Conservation (phyloP, 2,888 invertebrate genomes). For the Tanytarsus gracilentus region DNA sequence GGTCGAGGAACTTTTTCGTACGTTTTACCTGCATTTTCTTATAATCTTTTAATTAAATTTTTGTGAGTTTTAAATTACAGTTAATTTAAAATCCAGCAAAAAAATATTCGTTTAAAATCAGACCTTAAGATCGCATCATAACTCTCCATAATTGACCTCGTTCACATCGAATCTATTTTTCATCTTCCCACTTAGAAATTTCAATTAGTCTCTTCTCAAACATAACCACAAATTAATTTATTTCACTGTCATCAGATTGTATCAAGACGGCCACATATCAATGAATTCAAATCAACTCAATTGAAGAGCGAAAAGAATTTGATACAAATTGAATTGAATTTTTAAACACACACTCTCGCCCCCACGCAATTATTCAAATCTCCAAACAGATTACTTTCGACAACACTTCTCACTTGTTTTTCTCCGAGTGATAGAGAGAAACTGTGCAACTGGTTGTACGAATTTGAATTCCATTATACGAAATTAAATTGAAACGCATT, state of each 20-base stretch:
- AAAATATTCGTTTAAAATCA: too few relatives aligned
- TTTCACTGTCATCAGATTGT: neutral
- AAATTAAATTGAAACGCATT: conserved; percentile 17
- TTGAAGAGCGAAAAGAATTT: neutral
- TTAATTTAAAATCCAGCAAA: too few relatives aligned
- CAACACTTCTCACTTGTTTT: neutral
- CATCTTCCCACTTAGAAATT: too few relatives aligned
- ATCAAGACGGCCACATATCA: neutral
- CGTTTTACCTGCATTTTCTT: too few relatives aligned
- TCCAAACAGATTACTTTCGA: neutral
- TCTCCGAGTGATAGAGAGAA: neutral
- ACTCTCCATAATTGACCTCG: too few relatives aligned
- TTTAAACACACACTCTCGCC: neutral
- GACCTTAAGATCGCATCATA: too few relatives aligned
- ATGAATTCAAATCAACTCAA: conserved; percentile 7
- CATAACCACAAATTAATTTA: neutral
- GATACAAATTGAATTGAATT: conserved; percentile 26
- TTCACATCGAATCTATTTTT: too few relatives aligned
- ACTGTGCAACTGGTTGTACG: conserved; percentile 22
- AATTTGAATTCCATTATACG: conserved; percentile 1
- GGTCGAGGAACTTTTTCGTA: too few relatives aligned
- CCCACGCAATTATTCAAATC: conserved; percentile 26
- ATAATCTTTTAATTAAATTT: too few relatives aligned
- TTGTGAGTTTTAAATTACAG: too few relatives aligned
- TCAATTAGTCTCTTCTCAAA: too few relatives aligned